These are phyloP conservation scores for Eupithecia subumbrata DNA, from an alignment of 2,888 invertebrate genomes.

Conservation along the genomic window DNA sequence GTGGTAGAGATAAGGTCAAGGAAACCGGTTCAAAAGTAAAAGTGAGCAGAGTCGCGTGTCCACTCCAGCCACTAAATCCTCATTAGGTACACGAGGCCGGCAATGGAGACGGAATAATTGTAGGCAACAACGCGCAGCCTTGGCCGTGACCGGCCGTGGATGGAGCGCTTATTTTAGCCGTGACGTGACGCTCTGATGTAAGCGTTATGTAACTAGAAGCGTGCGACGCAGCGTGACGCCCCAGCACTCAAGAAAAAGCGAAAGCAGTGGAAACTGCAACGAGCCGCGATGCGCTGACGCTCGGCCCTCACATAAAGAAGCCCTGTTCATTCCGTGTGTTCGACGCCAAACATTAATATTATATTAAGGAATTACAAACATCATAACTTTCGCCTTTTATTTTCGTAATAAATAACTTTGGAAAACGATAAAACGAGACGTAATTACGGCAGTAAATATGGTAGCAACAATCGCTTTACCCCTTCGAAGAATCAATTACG, in stretches of 20 bases:
- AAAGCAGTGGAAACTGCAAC: constrained; percentile 75
- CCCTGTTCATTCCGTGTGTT: constrained; percentile 1
- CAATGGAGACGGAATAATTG: constrained; percentile 70
- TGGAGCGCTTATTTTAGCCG: constrained; percentile 80
- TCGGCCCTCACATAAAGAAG: not conserved
- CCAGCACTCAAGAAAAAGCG: constrained; percentile 67
- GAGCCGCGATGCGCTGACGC: constrained; percentile 10
- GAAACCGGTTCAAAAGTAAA: constrained; percentile 81
- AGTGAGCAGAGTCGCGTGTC: constrained; percentile 75
- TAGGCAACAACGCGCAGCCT: constrained; percentile 76
- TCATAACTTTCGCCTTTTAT: constrained; percentile 7
- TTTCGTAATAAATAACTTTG: constrained; percentile 2
- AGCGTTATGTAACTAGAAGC: constrained; percentile 73
- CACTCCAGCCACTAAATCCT: constrained; percentile 82
- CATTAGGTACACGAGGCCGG: constrained; percentile 64
- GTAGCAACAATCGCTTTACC: constrained; percentile 35
- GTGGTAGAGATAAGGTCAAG: constrained; percentile 62
- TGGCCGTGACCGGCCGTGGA: constrained; percentile 81
- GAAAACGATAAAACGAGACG: constrained; percentile 14
- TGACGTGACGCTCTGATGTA: constrained; percentile 77
- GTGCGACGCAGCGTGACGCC: constrained; percentile 59
- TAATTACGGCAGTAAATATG: constrained; percentile 21
- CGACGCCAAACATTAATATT: constrained; percentile 5
- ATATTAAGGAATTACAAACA: no score
- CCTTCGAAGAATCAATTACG: constrained; percentile 56